phyloP scores from a whole-genome alignment of 2,797 vertebrate genomes.

The Eremophila alpestris region DNA sequence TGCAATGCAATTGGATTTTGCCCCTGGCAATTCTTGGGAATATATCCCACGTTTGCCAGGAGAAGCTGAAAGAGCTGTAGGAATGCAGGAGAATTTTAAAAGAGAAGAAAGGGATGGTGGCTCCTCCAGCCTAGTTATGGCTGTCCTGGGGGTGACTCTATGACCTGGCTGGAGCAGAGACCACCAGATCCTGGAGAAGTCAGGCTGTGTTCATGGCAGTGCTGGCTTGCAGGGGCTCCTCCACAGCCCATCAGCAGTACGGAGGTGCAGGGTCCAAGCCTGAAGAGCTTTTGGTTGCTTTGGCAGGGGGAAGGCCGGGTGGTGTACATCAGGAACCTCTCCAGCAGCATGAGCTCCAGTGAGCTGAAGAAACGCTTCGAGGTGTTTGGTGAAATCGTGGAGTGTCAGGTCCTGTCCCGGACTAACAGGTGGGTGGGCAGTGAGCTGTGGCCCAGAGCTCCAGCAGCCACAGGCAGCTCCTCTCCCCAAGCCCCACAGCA shows the following conservation, averaged over 20 bases:
- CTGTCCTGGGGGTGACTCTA: neutral
- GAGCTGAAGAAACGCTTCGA: slow-evolving; percentile 95
- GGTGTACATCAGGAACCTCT: slow-evolving; percentile 93
- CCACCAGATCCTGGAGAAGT: neutral
- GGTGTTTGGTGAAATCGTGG: slow-evolving; percentile 91
- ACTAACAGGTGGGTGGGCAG: slow-evolving; percentile 78
- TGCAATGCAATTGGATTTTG: neutral
- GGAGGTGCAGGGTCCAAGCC: neutral
- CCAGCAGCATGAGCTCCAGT: slow-evolving; percentile 89
- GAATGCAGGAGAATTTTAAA: neutral
- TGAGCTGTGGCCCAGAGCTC: neutral
- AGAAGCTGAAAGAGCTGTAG: neutral
- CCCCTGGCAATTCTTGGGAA: neutral
- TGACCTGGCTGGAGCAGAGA: neutral
- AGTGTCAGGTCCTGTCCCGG: slow-evolving; percentile 92
- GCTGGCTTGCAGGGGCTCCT: neutral
- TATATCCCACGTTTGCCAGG: neutral
- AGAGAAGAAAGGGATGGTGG: accelerated
- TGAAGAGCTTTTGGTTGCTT: slow-evolving; percentile 23
- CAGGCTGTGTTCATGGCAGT: neutral
- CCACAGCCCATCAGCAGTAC: accelerated
- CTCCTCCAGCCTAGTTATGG: neutral
- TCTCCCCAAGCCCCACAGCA: neutral
- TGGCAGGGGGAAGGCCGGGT: slow-evolving; percentile 93
- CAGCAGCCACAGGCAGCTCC: neutral